These are phyloP conservation scores for Benitochromis conjunctus DNA, from an alignment of 2,113 vertebrate species.

Conservation along the genomic window DNA sequence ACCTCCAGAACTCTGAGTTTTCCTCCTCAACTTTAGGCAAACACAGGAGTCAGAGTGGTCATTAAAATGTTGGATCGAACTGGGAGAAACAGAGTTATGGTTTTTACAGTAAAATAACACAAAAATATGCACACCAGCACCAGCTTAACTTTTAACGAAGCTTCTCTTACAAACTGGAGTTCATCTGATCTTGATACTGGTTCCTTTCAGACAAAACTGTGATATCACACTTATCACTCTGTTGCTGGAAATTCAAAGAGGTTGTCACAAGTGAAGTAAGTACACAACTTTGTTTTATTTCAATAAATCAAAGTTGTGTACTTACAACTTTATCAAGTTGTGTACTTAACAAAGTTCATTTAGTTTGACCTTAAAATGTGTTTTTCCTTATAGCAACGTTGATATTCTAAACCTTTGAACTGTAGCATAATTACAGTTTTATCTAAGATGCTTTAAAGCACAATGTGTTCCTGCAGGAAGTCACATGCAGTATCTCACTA, in stretches of 20 bases:
- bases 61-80: neutral
- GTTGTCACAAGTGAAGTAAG: neutral
- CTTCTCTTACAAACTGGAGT: neutral
- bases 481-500: neutral
- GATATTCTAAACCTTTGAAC: neutral
- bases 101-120: neutral
- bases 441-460: neutral
- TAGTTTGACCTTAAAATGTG: neutral
- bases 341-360: neutral
- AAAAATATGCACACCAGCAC: neutral
- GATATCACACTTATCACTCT: neutral
- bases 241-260: neutral
- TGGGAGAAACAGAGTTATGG: neutral
- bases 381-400: neutral
- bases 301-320: neutral
- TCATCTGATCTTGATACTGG: neutral
- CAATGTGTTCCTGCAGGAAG: neutral
- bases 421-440: neutral
- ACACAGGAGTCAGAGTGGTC: neutral
- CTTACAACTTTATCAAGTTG: no score
- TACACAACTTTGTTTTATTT: neutral
- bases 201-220: neutral
- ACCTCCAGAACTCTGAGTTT: slow-evolving; percentile 76
- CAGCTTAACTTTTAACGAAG: neutral
- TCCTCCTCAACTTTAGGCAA: slow-evolving; percentile 67